Evolutionary conservation across 2,888 invertebrate genomes (phyloP), one percentile per base, ranked within the genome.

Genomic region (Morpho helenor): DNA sequence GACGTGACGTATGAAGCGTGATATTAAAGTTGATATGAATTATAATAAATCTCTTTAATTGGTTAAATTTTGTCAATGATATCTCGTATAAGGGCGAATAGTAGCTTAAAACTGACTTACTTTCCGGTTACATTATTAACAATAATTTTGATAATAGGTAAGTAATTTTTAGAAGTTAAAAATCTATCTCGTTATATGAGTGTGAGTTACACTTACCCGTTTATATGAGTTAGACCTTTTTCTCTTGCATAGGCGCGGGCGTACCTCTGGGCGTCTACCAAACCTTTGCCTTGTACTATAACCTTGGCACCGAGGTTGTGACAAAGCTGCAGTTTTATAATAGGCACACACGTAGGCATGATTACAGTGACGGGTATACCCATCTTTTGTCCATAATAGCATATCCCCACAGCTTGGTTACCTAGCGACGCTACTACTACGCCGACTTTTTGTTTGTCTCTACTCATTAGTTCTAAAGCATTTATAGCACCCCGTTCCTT

Each of bases 401-500:
- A 91, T 44, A 95, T 75, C 1, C 94, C 93, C 45, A 93, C 79
- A 0, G 94, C 95, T 72, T 94, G 95, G 74, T 96, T 95, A 0
- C 95, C 95, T 8, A 94, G 89, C 7, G 94, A 94, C 0, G 94
- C 94, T 8, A 94, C 91, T 41, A 94, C 92, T 1, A 95, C 92
- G 5, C 95, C 95, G 7, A 80, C 77, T 66, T 87, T 86, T 72
- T 91, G 92, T 74, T 94, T 92, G 55, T 93, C 92, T 63, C 81
- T 65, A 3, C 91, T 74, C 51, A 95, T 75, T 77, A 90, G 89
- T 68, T 92, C 78, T 40, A 95, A 80, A 1, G 92, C 92, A 73
- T 94, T 94, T 45, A 94, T 74, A 0, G 93, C 93, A 22, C 95
- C 95, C 68, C 95, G 84, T 75, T 95, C 95, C 79, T 95, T 95